Conservation (phyloP, 2,797 vertebrate genomes). For the Argya squamiceps region DNA sequence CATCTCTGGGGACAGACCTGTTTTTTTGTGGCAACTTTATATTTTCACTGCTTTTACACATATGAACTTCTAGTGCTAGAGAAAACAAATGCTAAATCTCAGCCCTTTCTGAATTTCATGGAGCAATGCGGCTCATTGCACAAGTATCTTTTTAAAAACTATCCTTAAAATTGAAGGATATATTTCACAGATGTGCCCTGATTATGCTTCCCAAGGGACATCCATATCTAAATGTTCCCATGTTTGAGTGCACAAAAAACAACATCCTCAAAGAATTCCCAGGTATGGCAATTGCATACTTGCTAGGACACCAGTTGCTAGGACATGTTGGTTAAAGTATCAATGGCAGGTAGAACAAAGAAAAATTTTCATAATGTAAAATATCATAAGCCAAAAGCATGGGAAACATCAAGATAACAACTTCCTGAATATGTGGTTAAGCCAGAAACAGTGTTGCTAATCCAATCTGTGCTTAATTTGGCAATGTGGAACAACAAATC, state of each 20-base stretch:
- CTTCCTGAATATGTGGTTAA: neutral
- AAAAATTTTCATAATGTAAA: neutral
- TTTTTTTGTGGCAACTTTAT: neutral
- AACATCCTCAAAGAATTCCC: neutral
- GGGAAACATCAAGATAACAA: neutral
- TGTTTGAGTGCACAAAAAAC: neutral
- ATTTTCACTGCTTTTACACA: neutral
- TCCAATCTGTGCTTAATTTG: neutral
- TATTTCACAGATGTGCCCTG: neutral
- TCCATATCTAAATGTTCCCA: neutral
- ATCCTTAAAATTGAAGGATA: neutral
- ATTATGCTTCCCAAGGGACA: neutral
- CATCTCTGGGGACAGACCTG: neutral
- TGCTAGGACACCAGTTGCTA: neutral
- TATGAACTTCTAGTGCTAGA: neutral
- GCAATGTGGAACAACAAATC: neutral
- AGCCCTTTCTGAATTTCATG: neutral
- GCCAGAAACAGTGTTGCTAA: neutral
- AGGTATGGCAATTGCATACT: fast-evolving
- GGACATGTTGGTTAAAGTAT: neutral
- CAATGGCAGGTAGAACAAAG: neutral
- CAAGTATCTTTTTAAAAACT: neutral
- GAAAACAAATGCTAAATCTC: neutral
- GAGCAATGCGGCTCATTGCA: neutral
- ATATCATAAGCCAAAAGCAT: neutral